These are phyloP conservation scores for Cyphomyrus plagiostoma DNA, from an alignment of 2,113 vertebrate species.

Conservation along the genomic window DNA sequence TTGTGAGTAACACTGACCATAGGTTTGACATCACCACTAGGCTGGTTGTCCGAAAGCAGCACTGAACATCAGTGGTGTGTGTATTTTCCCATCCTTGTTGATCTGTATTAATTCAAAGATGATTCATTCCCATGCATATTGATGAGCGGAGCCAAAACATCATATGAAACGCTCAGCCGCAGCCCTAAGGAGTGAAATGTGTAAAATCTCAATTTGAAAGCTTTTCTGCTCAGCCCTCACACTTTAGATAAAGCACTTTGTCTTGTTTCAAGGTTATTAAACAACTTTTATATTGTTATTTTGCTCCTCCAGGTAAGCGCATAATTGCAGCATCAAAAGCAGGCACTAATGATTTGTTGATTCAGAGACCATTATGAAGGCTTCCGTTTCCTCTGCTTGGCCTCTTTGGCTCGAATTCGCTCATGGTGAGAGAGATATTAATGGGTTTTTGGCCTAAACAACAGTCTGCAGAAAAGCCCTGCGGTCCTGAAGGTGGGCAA, in stretches of 20 bases:
- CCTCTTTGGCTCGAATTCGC: neutral
- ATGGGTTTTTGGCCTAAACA: neutral
- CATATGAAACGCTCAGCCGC: neutral
- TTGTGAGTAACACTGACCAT: neutral
- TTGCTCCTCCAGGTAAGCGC: neutral
- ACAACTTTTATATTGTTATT: neutral
- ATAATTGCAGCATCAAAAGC: neutral
- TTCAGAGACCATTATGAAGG: neutral
- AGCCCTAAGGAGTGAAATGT: neutral
- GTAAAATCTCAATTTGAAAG: neutral
- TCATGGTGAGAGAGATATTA: neutral
- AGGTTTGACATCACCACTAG: neutral
- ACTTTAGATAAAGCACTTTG: neutral
- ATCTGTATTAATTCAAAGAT: neutral
- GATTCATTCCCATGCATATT: neutral
- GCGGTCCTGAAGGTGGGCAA: neutral
- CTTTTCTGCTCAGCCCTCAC: neutral
- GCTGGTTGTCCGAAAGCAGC: neutral
- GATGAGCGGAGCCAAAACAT: neutral
- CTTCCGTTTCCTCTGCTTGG: neutral
- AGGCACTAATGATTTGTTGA: constrained; percentile 9
- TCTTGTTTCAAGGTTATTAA: neutral
- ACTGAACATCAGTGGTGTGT: neutral
- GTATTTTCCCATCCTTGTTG: neutral
- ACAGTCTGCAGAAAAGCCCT: neutral